Conservation (phyloP, 1,140 invertebrate species). For the Rhagoletis pomonella region DNA sequence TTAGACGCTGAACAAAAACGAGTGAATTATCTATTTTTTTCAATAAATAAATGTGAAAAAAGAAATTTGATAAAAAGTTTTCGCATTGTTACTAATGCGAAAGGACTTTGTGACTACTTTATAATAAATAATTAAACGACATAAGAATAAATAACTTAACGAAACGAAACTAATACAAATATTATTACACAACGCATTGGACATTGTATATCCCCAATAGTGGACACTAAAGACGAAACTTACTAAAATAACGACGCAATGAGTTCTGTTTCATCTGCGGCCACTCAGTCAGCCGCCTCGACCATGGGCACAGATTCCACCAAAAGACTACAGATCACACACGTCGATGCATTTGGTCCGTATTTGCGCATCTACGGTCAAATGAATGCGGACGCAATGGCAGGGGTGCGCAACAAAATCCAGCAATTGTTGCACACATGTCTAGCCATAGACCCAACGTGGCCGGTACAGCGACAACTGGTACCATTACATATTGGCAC, state of each 20-base stretch:
- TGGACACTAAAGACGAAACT: background rate
- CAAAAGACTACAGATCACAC: conserved; percentile 55
- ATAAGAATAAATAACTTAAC: conserved; percentile 14
- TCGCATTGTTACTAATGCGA: conserved; percentile 23
- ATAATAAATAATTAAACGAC: conserved; percentile 14
- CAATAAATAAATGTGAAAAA: conserved; percentile 31
- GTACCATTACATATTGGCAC: conserved; percentile 63
- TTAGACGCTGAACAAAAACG: conserved; percentile 3
- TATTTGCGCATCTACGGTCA: conserved; percentile 78
- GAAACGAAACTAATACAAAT: conserved; percentile 38
- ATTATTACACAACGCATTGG: background rate
- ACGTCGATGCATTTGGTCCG: conserved; percentile 57
- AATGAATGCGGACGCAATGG: conserved; percentile 68
- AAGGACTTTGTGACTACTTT: conserved; percentile 44
- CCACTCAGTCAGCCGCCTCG: conserved; percentile 7
- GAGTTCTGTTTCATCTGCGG: conserved; percentile 28
- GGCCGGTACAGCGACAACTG: conserved; percentile 67
- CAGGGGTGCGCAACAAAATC: conserved; percentile 64
- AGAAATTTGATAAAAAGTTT: background rate
- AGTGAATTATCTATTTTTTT: conserved; percentile 41
- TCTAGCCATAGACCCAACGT: conserved; percentile 65
- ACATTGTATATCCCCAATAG: background rate
- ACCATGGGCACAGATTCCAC: conserved; percentile 21
- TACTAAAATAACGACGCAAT: background rate
- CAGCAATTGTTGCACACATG: conserved; percentile 66